A percentile compares a stretch with the other conserved stretches of the same genome.
These are phyloP conservation scores for Vireo altiloquus DNA, from an alignment of 2,113 vertebrate species.

Conservation along the genomic window DNA sequence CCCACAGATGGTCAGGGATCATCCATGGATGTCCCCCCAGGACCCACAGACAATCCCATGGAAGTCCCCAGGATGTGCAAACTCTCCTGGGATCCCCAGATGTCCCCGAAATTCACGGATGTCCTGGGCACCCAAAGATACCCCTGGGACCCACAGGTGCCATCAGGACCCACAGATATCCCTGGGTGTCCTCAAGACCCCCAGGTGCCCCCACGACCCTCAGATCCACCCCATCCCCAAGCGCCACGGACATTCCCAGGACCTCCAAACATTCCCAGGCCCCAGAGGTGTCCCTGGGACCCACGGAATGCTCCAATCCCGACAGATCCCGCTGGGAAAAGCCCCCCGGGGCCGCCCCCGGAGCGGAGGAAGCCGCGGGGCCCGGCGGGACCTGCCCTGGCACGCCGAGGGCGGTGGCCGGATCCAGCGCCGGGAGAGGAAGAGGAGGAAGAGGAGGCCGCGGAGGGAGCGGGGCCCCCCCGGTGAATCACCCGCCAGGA, in stretches of 20 bases:
- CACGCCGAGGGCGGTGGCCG: conserved; percentile 17
- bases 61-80: background rate
- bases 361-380: background rate
- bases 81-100: background rate
- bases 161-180: background rate
- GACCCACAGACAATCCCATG: no score
- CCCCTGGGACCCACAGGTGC: no score
- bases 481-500: conserved; percentile 41
- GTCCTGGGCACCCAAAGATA: no score
- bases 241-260: background rate
- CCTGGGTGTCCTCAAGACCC: background rate
- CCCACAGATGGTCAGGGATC: no score
- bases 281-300: background rate
- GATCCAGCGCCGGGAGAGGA: conserved; percentile 21
- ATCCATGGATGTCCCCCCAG: background rate
- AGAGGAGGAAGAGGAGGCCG: background rate
- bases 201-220: background rate
- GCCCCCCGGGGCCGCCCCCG: background rate
- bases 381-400: background rate
- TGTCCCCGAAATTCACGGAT: background rate
- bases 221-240: background rate
- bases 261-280: background rate
- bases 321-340: background rate
- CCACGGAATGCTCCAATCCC: fast-evolving
- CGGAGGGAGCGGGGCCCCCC: background rate